Percentiles rank a stretch among this genome's conserved stretches.
Conservation (phyloP, 2,113 vertebrate genomes). For the Helogale parvula region DNA sequence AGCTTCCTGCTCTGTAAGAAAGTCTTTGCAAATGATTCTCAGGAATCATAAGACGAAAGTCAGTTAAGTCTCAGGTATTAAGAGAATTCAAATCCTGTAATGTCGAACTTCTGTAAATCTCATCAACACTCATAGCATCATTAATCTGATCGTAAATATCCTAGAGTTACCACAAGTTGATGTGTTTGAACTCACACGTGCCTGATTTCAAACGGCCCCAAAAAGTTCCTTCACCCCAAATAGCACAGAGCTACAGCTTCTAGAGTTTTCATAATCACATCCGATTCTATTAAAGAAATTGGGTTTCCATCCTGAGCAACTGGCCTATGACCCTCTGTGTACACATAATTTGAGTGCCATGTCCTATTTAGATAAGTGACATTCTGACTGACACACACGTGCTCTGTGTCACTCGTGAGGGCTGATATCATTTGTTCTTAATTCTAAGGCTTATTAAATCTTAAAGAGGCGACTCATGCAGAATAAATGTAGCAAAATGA, state of each 20-base stretch:
- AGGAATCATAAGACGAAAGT: neutral
- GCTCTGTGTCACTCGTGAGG: neutral
- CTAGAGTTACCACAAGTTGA: neutral
- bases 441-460: neutral
- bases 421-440: constrained; percentile 26
- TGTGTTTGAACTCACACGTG: neutral
- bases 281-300: constrained; percentile 1
- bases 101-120: neutral
- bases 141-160: neutral
- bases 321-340: neutral
- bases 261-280: neutral
- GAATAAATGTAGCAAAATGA: neutral
- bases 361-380: constrained; percentile 62
- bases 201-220: constrained; percentile 1
- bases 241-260: fast-evolving
- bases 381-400: neutral
- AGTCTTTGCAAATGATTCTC: neutral
- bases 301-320: neutral
- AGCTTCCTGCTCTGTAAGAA: neutral
- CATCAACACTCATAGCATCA: neutral
- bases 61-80: neutral
- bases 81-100: neutral
- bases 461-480: neutral
- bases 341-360: neutral
- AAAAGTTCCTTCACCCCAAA: neutral